Conservation (phyloP, 1,140 invertebrate species). For the Stegodyphus mimosarum region DNA sequence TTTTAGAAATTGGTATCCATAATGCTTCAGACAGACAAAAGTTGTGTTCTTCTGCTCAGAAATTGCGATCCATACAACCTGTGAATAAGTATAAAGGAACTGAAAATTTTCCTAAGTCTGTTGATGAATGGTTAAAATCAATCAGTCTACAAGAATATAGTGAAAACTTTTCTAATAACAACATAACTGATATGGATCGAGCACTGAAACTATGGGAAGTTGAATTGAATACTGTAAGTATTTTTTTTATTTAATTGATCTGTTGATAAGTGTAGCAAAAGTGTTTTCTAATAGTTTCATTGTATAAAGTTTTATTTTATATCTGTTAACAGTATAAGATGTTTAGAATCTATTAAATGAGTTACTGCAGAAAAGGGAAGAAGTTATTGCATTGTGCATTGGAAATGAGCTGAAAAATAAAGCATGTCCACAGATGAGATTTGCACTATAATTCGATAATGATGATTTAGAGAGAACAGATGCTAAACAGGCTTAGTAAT, state of each 20-base stretch:
- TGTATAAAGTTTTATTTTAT: neutral
- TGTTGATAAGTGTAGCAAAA: too few relatives aligned
- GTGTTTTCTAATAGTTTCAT: neutral
- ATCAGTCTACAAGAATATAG: conserved; percentile 75
- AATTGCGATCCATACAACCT: conserved; percentile 66
- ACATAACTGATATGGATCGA: conserved; percentile 91
- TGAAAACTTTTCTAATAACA: conserved; percentile 86
- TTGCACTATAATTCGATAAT: too few relatives aligned
- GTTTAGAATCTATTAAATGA: too few relatives aligned
- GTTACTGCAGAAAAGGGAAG: too few relatives aligned
- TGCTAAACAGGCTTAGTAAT: too few relatives aligned
- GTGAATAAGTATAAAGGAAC: conserved; percentile 46
- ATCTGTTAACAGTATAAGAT: too few relatives aligned
- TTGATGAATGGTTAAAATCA: conserved; percentile 82
- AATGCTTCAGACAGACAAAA: conserved; percentile 79
- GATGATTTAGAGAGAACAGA: too few relatives aligned
- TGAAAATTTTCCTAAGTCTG: conserved; percentile 66
- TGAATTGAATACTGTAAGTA: conserved; percentile 83
- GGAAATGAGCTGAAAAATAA: too few relatives aligned
- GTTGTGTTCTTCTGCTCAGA: conserved; percentile 71
- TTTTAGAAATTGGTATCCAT: conserved; percentile 86
- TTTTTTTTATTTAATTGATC: neutral
- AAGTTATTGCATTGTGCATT: too few relatives aligned
- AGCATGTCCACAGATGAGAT: too few relatives aligned
- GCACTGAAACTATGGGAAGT: conserved; percentile 91